Evolutionary conservation across 2,113 vertebrate genomes (phyloP).

Genomic region (Amazona vittata): DNA sequence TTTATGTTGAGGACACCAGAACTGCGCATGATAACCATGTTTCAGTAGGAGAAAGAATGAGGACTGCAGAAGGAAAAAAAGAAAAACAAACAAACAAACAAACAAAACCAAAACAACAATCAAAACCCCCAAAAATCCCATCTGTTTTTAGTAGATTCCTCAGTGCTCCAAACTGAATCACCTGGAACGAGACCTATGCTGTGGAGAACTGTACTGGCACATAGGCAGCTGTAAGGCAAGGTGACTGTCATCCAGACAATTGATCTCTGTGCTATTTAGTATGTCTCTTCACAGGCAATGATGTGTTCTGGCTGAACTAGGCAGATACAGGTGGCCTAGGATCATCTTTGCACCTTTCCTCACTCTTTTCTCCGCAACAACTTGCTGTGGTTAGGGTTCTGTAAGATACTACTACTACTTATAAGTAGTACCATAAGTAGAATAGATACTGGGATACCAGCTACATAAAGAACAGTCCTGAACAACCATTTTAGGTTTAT

Average conservation of each 20-base stretch:
- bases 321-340: background rate
- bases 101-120: background rate
- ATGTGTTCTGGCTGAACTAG: background rate
- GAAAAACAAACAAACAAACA: background rate
- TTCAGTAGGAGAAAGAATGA: background rate
- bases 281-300: background rate
- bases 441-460: background rate
- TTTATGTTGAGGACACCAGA: no score
- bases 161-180: background rate
- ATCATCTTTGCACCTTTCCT: background rate
- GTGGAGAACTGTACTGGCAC: background rate
- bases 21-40: background rate
- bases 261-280: background rate
- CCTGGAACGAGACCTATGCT: background rate
- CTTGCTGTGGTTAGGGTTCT: background rate
- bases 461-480: background rate
- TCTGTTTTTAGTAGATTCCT: background rate
- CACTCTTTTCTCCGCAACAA: background rate
- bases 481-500: background rate
- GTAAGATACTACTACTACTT: background rate
- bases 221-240: background rate
- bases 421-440: background rate
- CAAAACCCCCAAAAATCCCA: fast-evolving
- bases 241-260: background rate
- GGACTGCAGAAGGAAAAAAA: background rate